Evolutionary conservation across 2,888 invertebrate genomes (phyloP).

Genomic region (Eulithis testata): DNA sequence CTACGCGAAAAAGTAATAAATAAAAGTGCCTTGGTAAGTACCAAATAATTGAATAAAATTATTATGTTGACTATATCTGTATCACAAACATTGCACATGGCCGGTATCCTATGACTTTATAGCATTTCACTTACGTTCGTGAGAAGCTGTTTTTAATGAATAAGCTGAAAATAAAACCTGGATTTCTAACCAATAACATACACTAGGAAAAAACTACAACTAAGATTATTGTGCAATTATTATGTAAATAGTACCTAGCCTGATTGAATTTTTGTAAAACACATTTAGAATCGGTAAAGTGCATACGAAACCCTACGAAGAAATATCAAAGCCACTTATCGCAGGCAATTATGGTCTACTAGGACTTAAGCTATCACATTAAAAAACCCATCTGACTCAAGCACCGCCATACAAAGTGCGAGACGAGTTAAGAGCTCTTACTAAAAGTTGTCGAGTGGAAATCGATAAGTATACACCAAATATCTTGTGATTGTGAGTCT

Average conservation of each 20-base stretch:
- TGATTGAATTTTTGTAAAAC: not conserved
- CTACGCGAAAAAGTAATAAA: not conserved
- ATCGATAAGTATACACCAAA: too few relatives aligned
- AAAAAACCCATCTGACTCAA: slow-evolving; percentile 30
- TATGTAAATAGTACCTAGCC: not conserved
- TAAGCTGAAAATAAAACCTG: slow-evolving; percentile 10
- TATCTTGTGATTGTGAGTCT: too few relatives aligned
- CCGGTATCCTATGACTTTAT: slow-evolving; percentile 30
- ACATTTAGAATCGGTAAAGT: not conserved
- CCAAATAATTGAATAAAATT: not conserved
- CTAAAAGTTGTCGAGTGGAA: slow-evolving; percentile 7
- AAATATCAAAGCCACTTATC: slow-evolving; percentile 23
- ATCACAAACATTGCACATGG: slow-evolving; percentile 17
- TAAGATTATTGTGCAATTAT: too few relatives aligned
- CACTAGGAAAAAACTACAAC: not conserved
- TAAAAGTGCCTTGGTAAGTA: not conserved
- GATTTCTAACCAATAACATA: not conserved
- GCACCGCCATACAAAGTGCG: slow-evolving; percentile 30
- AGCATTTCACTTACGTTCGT: slow-evolving; percentile 27
- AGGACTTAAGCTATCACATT: slow-evolving; percentile 14
- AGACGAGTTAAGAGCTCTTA: slow-evolving; percentile 16
- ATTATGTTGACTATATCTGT: slow-evolving; percentile 6
- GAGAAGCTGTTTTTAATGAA: slow-evolving; percentile 14
- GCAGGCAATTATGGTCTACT: slow-evolving; percentile 17
- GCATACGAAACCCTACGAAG: not conserved